phyloP scores from a whole-genome alignment of 1,140 invertebrate species.

The Mylabris phalerata region DNA sequence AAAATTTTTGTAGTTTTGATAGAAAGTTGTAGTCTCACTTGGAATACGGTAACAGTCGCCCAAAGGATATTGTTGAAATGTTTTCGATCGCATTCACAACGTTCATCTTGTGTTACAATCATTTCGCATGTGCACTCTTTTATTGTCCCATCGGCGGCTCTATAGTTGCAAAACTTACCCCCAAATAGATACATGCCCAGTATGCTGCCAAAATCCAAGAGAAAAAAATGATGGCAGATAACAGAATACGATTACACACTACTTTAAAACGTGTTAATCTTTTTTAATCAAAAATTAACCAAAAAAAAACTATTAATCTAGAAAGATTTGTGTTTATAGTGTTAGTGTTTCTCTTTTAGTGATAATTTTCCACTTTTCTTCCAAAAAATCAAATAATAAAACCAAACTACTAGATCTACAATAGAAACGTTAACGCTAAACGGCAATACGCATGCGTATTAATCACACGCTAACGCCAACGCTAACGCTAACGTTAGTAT shows the following conservation, averaged over 20 bases:
- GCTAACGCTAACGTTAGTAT: too few relatives aligned
- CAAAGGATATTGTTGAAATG: slow-evolving; percentile 96
- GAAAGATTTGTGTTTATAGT: slow-evolving; percentile 6
- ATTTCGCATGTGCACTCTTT: slow-evolving; percentile 87
- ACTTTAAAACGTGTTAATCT: slow-evolving; percentile 2
- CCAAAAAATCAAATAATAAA: too few relatives aligned
- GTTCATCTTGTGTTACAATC: slow-evolving; percentile 73
- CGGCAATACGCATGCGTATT: too few relatives aligned
- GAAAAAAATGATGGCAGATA: slow-evolving; percentile 4
- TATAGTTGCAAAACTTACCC: slow-evolving; percentile 97
- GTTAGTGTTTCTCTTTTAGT: neutral
- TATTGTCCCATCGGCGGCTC: slow-evolving; percentile 74
- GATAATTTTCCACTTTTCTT: too few relatives aligned
- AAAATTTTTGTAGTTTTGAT: too few relatives aligned
- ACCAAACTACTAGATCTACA: too few relatives aligned
- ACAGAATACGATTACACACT: neutral
- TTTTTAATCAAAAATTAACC: neutral
- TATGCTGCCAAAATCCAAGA: slow-evolving; percentile 62
- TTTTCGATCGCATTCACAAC: slow-evolving; percentile 91
- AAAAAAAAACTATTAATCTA: neutral
- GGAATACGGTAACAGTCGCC: slow-evolving; percentile 94
- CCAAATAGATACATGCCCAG: slow-evolving; percentile 98
- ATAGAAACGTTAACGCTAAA: too few relatives aligned
- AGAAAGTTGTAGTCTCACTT: slow-evolving; percentile 61
- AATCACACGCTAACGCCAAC: too few relatives aligned